Conservation (phyloP, 2,113 vertebrate species). For the Corythoichthys haematopterus region DNA sequence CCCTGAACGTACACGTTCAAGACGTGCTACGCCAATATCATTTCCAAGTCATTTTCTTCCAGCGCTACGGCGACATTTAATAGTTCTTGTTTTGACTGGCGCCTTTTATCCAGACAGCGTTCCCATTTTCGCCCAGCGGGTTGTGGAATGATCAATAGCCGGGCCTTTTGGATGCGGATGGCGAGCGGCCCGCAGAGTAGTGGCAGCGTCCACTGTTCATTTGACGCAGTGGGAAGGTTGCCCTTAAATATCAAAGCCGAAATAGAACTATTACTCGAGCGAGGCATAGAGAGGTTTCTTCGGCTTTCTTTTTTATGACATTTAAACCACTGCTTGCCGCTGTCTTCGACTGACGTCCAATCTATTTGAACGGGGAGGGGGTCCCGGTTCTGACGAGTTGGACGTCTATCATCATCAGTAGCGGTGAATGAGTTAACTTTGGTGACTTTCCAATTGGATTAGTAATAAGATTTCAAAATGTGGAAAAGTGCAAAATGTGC, state of each 20-base stretch:
- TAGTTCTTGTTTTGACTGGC: conserved; percentile 10
- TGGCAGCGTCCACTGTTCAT: not conserved
- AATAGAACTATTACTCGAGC: conserved; percentile 1
- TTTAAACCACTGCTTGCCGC: not conserved
- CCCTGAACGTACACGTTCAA: conserved; percentile 20
- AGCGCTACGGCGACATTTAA: not conserved
- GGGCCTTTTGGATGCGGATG: not conserved
- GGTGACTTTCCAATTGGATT: too few relatives aligned
- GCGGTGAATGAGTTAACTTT: too few relatives aligned
- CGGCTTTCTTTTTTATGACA: not conserved
- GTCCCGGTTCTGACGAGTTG: too few relatives aligned
- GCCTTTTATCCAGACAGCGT: not conserved
- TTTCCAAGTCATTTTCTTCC: not conserved
- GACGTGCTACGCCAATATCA: not conserved
- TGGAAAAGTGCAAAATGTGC: too few relatives aligned
- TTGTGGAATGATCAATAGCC: conserved; percentile 40
- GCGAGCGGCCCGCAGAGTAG: not conserved
- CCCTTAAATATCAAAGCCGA: conserved; percentile 12
- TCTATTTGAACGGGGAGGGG: too few relatives aligned
- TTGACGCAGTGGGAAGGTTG: conserved; percentile 3
- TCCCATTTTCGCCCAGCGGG: conserved; percentile 19
- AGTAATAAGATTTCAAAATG: too few relatives aligned
- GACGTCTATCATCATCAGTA: too few relatives aligned
- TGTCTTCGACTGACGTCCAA: too few relatives aligned
- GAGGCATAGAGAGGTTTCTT: not conserved